A percentile compares a stretch with the other conserved stretches of the same genome.
Conservation (phyloP, 2,888 invertebrate genomes). For the Schrankia costaestrigalis region DNA sequence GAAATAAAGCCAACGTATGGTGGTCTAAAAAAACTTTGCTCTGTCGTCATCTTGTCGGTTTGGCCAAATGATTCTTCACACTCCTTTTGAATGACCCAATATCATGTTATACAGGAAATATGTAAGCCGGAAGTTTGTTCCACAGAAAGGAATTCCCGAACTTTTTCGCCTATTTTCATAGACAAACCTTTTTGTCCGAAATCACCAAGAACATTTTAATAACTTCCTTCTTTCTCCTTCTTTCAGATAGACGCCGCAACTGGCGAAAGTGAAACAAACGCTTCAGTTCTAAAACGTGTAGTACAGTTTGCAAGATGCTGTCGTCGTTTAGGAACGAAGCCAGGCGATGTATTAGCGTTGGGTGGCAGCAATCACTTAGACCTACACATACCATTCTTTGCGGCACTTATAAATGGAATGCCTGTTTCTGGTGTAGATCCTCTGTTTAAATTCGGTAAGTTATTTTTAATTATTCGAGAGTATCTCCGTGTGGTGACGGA, state of each 20-base stretch:
- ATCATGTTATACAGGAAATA: too few relatives aligned
- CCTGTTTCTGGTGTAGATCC: constrained; percentile 59
- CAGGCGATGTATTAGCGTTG: constrained; percentile 58
- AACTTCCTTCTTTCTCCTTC: neutral
- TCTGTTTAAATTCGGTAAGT: constrained; percentile 53
- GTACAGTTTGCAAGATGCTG: constrained; percentile 49
- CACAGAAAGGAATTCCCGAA: too few relatives aligned
- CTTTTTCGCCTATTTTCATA: too few relatives aligned
- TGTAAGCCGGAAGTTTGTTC: too few relatives aligned
- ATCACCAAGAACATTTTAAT: neutral
- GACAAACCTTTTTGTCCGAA: too few relatives aligned
- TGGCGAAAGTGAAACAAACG: constrained; percentile 51
- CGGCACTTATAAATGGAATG: constrained; percentile 55
- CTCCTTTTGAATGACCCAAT: too few relatives aligned
- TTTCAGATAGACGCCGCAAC: constrained; percentile 63
- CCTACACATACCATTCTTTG: constrained; percentile 56
- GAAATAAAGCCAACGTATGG: too few relatives aligned
- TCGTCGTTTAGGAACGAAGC: constrained; percentile 41
- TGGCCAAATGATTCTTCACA: too few relatives aligned
- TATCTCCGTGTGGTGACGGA: neutral
- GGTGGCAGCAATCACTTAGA: constrained; percentile 61
- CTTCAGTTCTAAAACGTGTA: constrained; percentile 48
- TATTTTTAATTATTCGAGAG: neutral
- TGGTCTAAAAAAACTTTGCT: too few relatives aligned
- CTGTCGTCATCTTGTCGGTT: too few relatives aligned